Evolutionary conservation across 2,797 vertebrate genomes (phyloP).

Genomic region (Naso thynnoides): DNA sequence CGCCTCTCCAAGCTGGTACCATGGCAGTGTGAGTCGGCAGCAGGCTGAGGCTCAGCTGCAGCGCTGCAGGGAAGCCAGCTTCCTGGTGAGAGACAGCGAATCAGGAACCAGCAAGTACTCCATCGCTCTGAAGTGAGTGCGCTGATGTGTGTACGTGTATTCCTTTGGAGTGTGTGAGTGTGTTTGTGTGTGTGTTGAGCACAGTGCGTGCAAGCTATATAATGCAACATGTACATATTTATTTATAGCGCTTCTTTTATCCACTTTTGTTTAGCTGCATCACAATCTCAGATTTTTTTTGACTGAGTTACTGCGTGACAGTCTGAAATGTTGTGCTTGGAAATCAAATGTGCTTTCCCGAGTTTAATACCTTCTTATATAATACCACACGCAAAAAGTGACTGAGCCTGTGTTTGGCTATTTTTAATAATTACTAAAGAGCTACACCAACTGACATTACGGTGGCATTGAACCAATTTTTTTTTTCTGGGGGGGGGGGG

Average conservation of each 20-base stretch:
- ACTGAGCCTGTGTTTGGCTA: neutral
- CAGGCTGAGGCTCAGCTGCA: slow-evolving; percentile 95
- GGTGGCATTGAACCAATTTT: too few relatives aligned
- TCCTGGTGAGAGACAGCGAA: slow-evolving; percentile 96
- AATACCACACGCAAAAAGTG: neutral
- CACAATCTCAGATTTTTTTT: neutral
- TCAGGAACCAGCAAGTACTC: slow-evolving; percentile 95
- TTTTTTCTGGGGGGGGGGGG: too few relatives aligned
- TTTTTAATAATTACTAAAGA: slow-evolving; percentile 22
- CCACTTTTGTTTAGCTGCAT: slow-evolving; percentile 25
- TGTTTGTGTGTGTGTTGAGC: slow-evolving; percentile 18
- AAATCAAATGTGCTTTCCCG: neutral
- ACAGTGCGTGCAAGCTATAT: slow-evolving; percentile 8
- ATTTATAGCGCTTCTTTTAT: slow-evolving; percentile 13
- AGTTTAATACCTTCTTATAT: slow-evolving; percentile 6
- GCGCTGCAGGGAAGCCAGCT: slow-evolving; percentile 92
- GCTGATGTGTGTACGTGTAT: slow-evolving; percentile 11
- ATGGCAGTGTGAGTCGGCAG: slow-evolving; percentile 91
- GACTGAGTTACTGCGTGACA: neutral
- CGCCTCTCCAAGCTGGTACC: slow-evolving; percentile 86
- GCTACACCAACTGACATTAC: neutral
- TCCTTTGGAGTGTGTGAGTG: slow-evolving; percentile 4
- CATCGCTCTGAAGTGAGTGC: slow-evolving; percentile 95
- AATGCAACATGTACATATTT: slow-evolving; percentile 25
- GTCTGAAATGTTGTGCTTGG: neutral